phyloP scores from a whole-genome alignment of 1,140 invertebrate species.

The Trichogramma pretiosum region DNA sequence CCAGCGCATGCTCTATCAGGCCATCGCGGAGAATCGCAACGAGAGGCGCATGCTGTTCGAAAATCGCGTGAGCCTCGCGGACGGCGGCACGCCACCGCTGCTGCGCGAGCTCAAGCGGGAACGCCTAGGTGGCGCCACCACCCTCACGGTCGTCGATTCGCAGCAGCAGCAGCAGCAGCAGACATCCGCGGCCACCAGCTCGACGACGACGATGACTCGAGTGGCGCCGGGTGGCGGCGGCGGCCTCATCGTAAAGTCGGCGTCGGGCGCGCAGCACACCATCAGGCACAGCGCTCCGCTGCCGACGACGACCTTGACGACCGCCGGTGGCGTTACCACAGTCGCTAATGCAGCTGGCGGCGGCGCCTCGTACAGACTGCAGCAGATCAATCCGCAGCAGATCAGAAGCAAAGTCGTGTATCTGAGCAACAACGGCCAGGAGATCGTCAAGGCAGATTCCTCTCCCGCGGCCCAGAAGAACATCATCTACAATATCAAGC shows the following conservation, averaged over 20 bases:
- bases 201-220: not conserved
- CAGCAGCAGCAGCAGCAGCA: not conserved
- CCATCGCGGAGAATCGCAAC: not conserved
- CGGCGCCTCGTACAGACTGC: too few relatives aligned
- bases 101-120: not conserved
- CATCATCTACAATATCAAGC: too few relatives aligned
- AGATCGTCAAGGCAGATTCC: too few relatives aligned
- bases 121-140: not conserved
- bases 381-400: too few relatives aligned
- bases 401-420: too few relatives aligned
- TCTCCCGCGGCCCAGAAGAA: too few relatives aligned
- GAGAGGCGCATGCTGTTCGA: not conserved
- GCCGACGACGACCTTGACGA: too few relatives aligned
- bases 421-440: too few relatives aligned
- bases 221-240: not conserved
- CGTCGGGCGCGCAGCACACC: not conserved
- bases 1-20: not conserved
- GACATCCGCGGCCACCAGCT: not conserved
- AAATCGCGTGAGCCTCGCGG: not conserved
- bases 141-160: not conserved
- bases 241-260: not conserved
- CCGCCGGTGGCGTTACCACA: too few relatives aligned
- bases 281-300: too few relatives aligned
- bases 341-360: too few relatives aligned
- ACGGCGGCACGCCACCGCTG: not conserved